Conservation (phyloP, 2,113 vertebrate species). For the Hucho hucho region DNA sequence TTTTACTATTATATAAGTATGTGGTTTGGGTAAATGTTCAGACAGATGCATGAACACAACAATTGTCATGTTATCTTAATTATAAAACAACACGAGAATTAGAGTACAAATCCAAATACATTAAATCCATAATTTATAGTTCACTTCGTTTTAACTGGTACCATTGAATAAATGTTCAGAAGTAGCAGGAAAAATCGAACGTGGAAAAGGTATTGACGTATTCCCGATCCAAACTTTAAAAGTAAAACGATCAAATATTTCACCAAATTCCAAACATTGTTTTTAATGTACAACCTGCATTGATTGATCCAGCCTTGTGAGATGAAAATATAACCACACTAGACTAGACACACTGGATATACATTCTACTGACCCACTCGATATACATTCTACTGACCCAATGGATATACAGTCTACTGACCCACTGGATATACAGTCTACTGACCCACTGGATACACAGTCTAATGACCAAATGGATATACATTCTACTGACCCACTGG, state of each 20-base stretch:
- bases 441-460: background rate
- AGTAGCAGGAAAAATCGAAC: slow-evolving; percentile 62
- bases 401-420: too few relatives aligned
- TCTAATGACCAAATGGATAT: background rate
- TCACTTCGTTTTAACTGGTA: slow-evolving; percentile 64
- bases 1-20: too few relatives aligned
- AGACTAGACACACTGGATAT: background rate
- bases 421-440: background rate
- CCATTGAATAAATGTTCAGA: slow-evolving; percentile 69
- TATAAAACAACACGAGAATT: slow-evolving; percentile 59
- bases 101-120: slow-evolving; percentile 68
- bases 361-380: background rate
- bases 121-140: slow-evolving; percentile 72
- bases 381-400: background rate
- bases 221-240: slow-evolving; percentile 69
- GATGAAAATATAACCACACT: slow-evolving; percentile 4
- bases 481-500: background rate
- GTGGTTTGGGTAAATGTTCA: too few relatives aligned
- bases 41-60: too few relatives aligned
- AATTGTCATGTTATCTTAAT: slow-evolving; percentile 39
- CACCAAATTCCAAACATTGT: slow-evolving; percentile 45
- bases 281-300: slow-evolving; percentile 65
- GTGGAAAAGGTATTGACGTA: slow-evolving; percentile 62
- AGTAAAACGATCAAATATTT: slow-evolving; percentile 60
- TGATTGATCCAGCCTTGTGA: slow-evolving; percentile 18